Evolutionary conservation across 2,113 vertebrate genomes (phyloP), one percentile per base, ranked within the genome.

Genomic region (Phrynocephalus versicolor): DNA sequence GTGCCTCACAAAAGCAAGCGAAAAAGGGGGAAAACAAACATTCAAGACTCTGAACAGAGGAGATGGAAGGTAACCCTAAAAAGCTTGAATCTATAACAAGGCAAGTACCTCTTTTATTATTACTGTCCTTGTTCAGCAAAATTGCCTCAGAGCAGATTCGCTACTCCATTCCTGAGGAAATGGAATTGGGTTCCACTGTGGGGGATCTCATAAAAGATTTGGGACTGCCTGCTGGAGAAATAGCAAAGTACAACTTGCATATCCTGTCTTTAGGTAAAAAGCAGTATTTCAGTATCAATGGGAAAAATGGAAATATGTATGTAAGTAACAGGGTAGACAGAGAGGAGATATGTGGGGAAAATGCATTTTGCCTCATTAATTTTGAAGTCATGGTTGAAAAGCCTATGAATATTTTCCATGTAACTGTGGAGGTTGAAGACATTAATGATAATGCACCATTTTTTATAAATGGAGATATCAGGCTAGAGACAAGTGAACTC

Each of bases 341-440:
- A 71, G 96, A 97, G 73, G 88, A 93, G 72, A 74, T 97, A 60
- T 97, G 96, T 85, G 93, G 83, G 85, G 93, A 96, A 92, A 96
- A 83, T 79, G 87, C 84, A 8, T 79, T 85, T 2, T 97, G 97
- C 85, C 0, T 95, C 58, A 77, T 78, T 96, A 81, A 93, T 96
- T 86, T 87, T 97, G 95, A 97, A 62, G 85, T 95, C 1, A 93
- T 97, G 8, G 87, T 95, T 82, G 96, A 96, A 84, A 93, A 94
- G 15, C 96, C 96, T 0, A 85, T 97, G 7, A 95, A 96, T 62
- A 71, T 97, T 58, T 93, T 95, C 39, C 92, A 91, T 33, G 88
- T 97, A 2, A 95, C 96, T 30, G 93, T 97, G 75, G 96, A 97
- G 88, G 96, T 97, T 33, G 93, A 95, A 6, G 97, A 97, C 30